phyloP scores from a whole-genome alignment of 2,797 vertebrate species.

The Malacoraja senta region DNA sequence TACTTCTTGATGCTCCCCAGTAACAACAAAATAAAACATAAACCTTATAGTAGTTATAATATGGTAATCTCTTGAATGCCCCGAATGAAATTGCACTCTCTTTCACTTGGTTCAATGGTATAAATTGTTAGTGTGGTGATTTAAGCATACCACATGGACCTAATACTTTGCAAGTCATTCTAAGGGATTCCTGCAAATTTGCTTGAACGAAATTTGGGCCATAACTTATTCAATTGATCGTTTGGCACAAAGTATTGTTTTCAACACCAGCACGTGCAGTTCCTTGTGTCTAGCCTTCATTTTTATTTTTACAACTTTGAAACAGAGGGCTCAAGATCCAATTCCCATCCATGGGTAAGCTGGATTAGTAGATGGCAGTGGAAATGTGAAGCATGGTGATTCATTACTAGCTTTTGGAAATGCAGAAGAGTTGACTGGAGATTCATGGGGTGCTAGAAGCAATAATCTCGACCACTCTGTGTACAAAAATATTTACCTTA shows the following conservation, averaged over 20 bases:
- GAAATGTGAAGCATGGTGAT: neutral
- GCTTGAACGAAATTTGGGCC: neutral
- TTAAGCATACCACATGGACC: neutral
- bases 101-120: neutral
- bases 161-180: neutral
- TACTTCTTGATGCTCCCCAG: neutral
- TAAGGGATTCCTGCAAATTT: neutral
- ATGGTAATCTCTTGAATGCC: neutral
- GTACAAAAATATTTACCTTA: no score
- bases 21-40: neutral
- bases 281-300: neutral
- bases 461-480: no score
- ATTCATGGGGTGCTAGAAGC: neutral
- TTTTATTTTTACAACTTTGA: neutral
- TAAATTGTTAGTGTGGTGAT: neutral
- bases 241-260: neutral
- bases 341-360: neutral
- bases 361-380: neutral
- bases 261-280: neutral
- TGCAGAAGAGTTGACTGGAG: neutral
- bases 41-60: neutral
- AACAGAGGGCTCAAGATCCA: neutral
- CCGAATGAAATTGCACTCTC: neutral
- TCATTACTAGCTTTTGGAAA: neutral
- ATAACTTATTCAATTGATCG: neutral